A percentile compares a stretch with the other conserved stretches of the same genome.
These are phyloP conservation scores for Octonoba sinensis DNA, from an alignment of 2,888 invertebrate genomes.

Conservation along the genomic window DNA sequence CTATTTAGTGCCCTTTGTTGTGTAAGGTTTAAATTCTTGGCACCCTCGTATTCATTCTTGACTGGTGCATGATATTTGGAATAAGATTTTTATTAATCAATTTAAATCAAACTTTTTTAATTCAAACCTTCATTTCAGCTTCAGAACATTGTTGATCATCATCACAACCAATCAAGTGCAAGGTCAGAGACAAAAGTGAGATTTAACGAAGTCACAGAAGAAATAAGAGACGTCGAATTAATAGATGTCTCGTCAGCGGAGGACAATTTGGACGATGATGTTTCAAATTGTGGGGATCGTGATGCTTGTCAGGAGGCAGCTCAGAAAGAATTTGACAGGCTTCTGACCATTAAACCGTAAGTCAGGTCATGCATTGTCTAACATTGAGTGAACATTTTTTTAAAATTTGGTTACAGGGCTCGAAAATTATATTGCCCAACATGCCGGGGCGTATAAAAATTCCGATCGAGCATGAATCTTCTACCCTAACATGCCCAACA, in stretches of 20 bases:
- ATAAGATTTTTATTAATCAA: too few relatives aligned
- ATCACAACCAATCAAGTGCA: conserved; percentile 77
- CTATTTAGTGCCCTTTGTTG: too few relatives aligned
- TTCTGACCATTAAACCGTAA: conserved; percentile 72
- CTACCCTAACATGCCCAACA: too few relatives aligned
- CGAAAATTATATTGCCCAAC: too few relatives aligned
- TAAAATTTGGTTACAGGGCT: too few relatives aligned
- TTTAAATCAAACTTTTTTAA: too few relatives aligned
- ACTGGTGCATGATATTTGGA: too few relatives aligned
- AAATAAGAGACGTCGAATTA: conserved; percentile 50
- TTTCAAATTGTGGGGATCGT: neutral
- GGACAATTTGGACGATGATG: neutral
- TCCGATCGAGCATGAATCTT: too few relatives aligned
- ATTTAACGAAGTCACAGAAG: conserved; percentile 78
- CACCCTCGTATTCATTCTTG: too few relatives aligned
- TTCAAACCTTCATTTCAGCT: conserved; percentile 81
- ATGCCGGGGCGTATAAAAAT: too few relatives aligned
- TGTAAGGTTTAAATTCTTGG: too few relatives aligned
- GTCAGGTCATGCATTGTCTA: conserved; percentile 65
- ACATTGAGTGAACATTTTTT: neutral
- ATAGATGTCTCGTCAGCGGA: conserved; percentile 26
- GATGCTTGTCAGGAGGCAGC: neutral
- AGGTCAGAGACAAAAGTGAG: conserved; percentile 83
- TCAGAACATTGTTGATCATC: conserved; percentile 92
- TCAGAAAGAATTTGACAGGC: conserved; percentile 68